Base-by-base conservation (phyloP, 2,113 vertebrate genomes). In the Sinocyclocheilus rhinocerous region DNA sequence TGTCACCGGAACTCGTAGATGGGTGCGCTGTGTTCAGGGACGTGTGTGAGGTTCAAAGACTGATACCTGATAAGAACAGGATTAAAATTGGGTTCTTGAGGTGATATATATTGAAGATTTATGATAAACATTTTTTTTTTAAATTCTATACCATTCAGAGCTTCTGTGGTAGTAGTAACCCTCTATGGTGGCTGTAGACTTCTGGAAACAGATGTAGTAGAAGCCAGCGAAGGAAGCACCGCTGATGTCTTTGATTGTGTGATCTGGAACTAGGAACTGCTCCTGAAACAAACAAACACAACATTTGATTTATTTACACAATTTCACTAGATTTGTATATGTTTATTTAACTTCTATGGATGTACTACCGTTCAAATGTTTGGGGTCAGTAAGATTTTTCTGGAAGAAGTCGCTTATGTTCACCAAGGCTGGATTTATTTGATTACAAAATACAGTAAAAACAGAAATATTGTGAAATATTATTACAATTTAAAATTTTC, bases 161-260 rank as follows among this genome's bases (percentile, higher is more conserved):
- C 98, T 99, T 90, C 98, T 93, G 91, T 99, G 98, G 92, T 98
- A 99, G 93, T 99, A 99, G 94, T 98, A 99, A 39, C 98, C 98
- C 93, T 99, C 98, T 87, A 99, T 98, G n/a, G n/a, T 98, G 70
- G 98, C 97, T 59, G 97, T 97, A 67, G 98, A 99, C 92, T 99
- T 99, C 95, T 99, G 98, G 95, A 99, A 99, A 93, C 98, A 99
- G 94, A 99, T 99, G 94, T 99, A 99, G 94, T 99, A 99, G 94
- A 99, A 99, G 78, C 98, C 98, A 45, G 98, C 98, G 88, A 99
- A 99, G 91, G 98, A 99, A 92, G 98, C 98, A 18, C 98, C 98
- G 0, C 97, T 99, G 93, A 99, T 99, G 93, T 99, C 98, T 95
- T 99, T 99, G 94, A 99, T 99, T 2, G 97, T 99, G 93, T 99